Evolutionary conservation across 1,140 invertebrate genomes (phyloP), one percentile per base, ranked within the genome.

Genomic region (Leptopilina boulardi): DNA sequence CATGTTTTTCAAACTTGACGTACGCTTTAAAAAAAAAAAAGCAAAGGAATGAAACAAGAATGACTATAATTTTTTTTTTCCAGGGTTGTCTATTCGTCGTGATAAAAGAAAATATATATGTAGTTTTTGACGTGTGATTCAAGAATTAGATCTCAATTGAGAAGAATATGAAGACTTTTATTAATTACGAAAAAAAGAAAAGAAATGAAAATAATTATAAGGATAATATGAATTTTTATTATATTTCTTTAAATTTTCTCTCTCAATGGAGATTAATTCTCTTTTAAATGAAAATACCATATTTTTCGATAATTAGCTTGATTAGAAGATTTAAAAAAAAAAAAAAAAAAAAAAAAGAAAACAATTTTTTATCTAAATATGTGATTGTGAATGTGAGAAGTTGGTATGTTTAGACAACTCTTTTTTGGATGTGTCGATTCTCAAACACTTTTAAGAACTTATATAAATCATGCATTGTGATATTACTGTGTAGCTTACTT

Each of bases 381-480:
- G 18, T 42, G 34, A 44, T 21, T 41, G 34, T 42, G 18, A 71
- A 19, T 71, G 21, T 44, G 70, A 42, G 41, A 41, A 71, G 18
- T 71, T 66, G 59, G 6, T 34, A 30, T 30, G 21, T 15, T 38
- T 66, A 30, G 59, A 66, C 23, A 66, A 66, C 59, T 66, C 26
- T 66, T 59, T 66, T 66, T 66, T 66, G 23, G 11, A 66, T 66
- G 59, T 66, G 26, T 66, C 23, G 59, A 66, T 80, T 80, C 74
- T 78, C 77, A 84, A 38, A 89, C 85, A 86, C 81, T 88, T 88
- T 85, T 89, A 88, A 76, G 86, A 89, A 89, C 85, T 90, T 90
- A 83, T 87, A 88, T 87, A 88, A 91, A 91, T 90, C 89, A 90
- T 90, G 88, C 89, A 91, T 90, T 91, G 89, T 91, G 89, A 91